A percentile compares a stretch with the other conserved stretches of the same genome.
These are phyloP conservation scores for Nothoprocta perdicaria DNA, from an alignment of 2,113 vertebrate species.

Conservation along the genomic window DNA sequence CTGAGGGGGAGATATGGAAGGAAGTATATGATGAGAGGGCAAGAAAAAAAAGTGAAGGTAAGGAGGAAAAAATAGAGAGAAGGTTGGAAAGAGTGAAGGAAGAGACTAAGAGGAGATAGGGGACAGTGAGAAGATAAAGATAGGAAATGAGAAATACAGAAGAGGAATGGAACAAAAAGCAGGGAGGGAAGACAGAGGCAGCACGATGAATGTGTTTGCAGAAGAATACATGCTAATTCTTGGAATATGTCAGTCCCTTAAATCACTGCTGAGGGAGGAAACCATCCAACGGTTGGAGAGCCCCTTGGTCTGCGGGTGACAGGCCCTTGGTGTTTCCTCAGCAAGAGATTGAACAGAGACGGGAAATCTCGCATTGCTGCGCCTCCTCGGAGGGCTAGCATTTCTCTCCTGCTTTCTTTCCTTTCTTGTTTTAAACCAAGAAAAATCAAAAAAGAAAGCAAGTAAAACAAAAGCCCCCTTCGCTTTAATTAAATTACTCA, in stretches of 20 bases:
- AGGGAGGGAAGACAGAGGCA: neutral
- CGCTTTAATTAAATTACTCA: conserved; percentile 82
- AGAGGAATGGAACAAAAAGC: conserved; percentile 1
- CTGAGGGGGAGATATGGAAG: neutral
- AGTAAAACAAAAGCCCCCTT: conserved; percentile 76
- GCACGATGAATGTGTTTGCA: neutral
- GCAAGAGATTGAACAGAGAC: conserved; percentile 25
- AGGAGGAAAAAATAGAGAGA: neutral
- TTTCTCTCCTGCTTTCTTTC: conserved; percentile 64
- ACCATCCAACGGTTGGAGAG: neutral
- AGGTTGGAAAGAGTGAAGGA: neutral
- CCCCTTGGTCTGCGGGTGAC: neutral
- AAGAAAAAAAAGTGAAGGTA: neutral
- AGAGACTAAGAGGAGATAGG: neutral
- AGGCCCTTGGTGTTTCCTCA: conserved; percentile 35
- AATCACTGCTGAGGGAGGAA: neutral
- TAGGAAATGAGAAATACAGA: neutral
- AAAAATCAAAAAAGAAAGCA: conserved; percentile 54
- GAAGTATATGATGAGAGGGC: rapidly evolving
- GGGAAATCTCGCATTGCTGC: neutral
- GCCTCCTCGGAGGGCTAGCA: conserved; percentile 58
- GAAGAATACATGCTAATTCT: conserved; percentile 25
- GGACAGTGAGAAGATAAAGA: neutral
- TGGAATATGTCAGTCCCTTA: conserved; percentile 28
- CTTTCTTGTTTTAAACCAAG: conserved; percentile 72